Evolutionary conservation across 2,113 vertebrate species (phyloP).

Genomic region (Laterallus jamaicensis): DNA sequence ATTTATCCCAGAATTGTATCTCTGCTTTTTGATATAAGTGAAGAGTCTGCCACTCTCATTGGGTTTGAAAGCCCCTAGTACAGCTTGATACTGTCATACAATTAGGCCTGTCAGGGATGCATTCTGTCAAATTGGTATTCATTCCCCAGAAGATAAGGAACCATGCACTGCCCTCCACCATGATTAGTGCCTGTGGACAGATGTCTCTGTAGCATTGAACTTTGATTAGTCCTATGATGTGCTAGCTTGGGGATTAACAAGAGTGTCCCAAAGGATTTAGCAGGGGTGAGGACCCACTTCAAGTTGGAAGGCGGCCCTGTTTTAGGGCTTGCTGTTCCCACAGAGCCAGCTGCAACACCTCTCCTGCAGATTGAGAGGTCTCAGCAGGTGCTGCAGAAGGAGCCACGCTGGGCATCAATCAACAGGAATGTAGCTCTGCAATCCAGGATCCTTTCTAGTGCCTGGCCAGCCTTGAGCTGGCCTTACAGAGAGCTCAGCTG

Average conservation of each 20-base stretch:
- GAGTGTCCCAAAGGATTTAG: neutral
- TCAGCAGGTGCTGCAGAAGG: neutral
- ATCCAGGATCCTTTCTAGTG: neutral
- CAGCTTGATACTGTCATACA: neutral
- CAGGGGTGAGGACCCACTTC: neutral
- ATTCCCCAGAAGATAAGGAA: neutral
- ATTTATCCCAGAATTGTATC: neutral
- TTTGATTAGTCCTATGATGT: neutral
- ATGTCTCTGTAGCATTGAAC: accelerated
- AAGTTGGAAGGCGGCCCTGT: neutral
- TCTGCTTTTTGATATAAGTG: neutral
- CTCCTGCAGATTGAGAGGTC: neutral
- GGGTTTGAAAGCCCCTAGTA: neutral
- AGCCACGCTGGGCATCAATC: accelerated
- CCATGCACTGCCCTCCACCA: neutral
- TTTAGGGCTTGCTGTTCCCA: neutral
- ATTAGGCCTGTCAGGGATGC: neutral
- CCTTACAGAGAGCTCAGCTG: neutral
- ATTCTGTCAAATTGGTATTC: neutral
- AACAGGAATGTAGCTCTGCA: accelerated
- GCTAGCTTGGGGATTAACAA: neutral
- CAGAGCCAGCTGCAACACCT: neutral
- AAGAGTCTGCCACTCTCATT: neutral
- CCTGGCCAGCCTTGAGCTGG: neutral
- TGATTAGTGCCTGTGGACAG: neutral